Percentiles rank a stretch among this genome's conserved stretches.
These are phyloP conservation scores for Podilymbus podiceps DNA, from an alignment of 2,113 vertebrate genomes.

Conservation along the genomic window DNA sequence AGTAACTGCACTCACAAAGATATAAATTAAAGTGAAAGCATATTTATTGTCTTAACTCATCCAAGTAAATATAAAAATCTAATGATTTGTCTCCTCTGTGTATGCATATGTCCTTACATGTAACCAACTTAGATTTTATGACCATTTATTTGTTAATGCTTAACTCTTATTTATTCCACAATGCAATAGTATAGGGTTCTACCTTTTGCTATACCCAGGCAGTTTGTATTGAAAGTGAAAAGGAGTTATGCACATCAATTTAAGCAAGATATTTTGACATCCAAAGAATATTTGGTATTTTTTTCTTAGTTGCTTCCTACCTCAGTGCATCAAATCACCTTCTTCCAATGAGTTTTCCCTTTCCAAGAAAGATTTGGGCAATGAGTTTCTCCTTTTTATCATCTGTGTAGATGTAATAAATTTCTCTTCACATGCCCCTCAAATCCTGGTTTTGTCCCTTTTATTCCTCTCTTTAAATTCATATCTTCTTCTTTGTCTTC, in stretches of 20 bases:
- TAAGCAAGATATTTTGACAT: background rate
- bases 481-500: background rate
- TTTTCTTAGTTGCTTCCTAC: background rate
- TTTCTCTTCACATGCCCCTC: background rate
- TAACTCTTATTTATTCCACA: background rate
- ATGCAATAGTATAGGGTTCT: background rate
- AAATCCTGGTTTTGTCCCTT: background rate
- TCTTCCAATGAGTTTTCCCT: background rate
- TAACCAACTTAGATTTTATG: background rate
- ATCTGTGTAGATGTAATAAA: fast-evolving
- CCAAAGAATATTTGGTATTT: background rate
- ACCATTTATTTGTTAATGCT: background rate
- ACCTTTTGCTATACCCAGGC: background rate
- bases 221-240: background rate
- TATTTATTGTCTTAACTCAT: background rate
- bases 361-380: background rate
- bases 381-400: background rate
- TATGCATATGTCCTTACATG: background rate
- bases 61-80: background rate
- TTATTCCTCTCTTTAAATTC: background rate
- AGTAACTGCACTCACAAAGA: background rate
- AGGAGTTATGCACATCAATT: background rate
- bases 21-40: constrained; percentile 4
- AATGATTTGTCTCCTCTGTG: background rate
- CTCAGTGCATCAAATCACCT: background rate